These are phyloP conservation scores for Rissa tridactyla DNA, from an alignment of 2,113 vertebrate species.

Conservation along the genomic window DNA sequence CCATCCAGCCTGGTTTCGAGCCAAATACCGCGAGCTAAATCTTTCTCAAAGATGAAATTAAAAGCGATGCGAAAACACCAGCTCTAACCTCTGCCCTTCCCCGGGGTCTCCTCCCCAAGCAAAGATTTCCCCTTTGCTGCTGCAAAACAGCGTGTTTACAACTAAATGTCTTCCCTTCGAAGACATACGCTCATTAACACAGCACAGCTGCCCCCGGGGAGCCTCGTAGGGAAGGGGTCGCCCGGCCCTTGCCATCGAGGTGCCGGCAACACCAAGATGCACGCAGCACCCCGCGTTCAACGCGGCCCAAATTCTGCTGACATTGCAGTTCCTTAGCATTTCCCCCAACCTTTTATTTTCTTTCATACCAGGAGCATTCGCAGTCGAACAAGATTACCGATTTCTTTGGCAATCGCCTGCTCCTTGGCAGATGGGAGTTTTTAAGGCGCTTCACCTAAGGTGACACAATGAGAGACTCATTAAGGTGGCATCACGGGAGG, in stretches of 20 bases:
- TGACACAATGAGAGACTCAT: accelerated
- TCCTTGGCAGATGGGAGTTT: not conserved
- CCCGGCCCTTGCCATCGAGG: not conserved
- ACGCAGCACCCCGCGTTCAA: not conserved
- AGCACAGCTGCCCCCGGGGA: accelerated
- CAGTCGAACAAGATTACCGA: not conserved
- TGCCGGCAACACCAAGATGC: not conserved
- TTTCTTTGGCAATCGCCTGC: not conserved
- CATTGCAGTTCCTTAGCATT: not conserved
- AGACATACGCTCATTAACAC: accelerated
- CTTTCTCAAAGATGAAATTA: not conserved
- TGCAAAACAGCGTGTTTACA: not conserved
- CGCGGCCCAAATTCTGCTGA: not conserved
- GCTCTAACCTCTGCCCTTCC: not conserved
- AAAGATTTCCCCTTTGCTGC: not conserved
- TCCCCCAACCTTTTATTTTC: accelerated
- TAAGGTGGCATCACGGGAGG: not conserved
- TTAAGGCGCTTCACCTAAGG: not conserved
- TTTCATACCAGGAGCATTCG: not conserved
- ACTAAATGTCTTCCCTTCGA: not conserved
- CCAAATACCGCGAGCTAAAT: not conserved
- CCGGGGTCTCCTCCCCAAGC: not conserved
- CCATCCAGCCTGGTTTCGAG: not conserved
- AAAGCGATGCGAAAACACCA: not conserved
- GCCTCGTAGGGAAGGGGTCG: not conserved